Evolutionary conservation across 1,140 invertebrate genomes (phyloP).

Genomic region (Oreohelix idahoensis): DNA sequence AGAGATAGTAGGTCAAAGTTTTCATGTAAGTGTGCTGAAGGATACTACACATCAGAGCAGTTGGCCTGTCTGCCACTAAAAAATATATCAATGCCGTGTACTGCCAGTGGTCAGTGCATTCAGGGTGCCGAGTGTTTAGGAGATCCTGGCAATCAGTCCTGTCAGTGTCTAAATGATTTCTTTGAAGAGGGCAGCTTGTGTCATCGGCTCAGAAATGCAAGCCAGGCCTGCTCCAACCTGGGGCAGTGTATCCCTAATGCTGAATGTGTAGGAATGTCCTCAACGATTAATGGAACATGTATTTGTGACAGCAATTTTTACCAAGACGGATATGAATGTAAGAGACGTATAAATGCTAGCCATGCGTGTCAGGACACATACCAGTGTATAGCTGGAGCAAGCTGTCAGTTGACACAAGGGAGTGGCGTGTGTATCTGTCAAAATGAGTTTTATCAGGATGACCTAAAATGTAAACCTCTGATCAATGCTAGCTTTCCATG

Average conservation of each 20-base stretch:
- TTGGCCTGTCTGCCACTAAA: not conserved
- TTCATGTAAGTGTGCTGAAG: constrained; percentile 7
- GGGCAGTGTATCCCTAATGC: constrained; percentile 36
- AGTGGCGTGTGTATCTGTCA: constrained; percentile 16
- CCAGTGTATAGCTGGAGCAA: constrained; percentile 35
- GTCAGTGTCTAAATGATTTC: constrained; percentile 33
- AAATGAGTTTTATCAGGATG: constrained; percentile 10
- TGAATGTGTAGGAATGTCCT: constrained; percentile 30
- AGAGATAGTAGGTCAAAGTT: not conserved
- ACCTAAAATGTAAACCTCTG: constrained; percentile 22
- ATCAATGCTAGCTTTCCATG: constrained; percentile 41
- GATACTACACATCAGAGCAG: constrained; percentile 13
- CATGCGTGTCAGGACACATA: constrained; percentile 22
- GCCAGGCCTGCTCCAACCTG: constrained; percentile 8
- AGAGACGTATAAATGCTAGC: not conserved
- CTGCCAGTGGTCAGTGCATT: constrained; percentile 35
- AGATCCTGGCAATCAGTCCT: constrained; percentile 8
- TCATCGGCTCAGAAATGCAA: constrained; percentile 28
- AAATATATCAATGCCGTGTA: constrained; percentile 20
- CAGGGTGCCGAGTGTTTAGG: constrained; percentile 34
- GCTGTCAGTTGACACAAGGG: not conserved
- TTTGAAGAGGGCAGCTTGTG: constrained; percentile 29
- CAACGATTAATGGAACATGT: constrained; percentile 36
- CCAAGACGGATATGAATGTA: constrained; percentile 28
- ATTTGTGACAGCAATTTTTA: constrained; percentile 38